Base-by-base conservation (phyloP, 2,113 vertebrate species). In the Calyptomena viridis region DNA sequence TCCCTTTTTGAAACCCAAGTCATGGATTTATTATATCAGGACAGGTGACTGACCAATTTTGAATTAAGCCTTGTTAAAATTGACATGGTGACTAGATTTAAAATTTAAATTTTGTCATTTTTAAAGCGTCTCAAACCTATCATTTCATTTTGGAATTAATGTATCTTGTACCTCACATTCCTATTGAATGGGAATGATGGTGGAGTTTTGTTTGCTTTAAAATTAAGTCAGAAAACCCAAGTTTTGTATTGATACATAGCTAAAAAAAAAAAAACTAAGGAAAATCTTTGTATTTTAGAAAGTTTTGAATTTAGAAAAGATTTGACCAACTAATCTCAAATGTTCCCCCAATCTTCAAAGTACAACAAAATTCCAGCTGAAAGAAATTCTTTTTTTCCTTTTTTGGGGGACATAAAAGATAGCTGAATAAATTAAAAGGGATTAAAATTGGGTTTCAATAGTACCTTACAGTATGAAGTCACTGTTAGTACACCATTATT, bases 401-500 rank as follows among this genome's bases (percentile, higher is more conserved):
- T 84, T 78, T 37, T 35, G 47, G 46, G 17, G 40, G 25, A 52
- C 40, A 62, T 40, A 56, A 56, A 92, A 75, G 49, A 52, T 39
- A 73, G 24, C 60, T 66, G 53, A 93, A 84, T 74, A 79, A 95
- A 94, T 94, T 40, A 75, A 84, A 87, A 84, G 58, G 66, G 37
- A 84, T 94, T 94, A 89, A 92, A 89, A 90, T 4, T 33, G 28
- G 14, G 11, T 86, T 96, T 92, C 50, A 87, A 3, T 44, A 81
- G 76, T 76, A 68, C 79, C 52, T 86, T 86, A 30, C 22, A 49
- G 50, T 88, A 31, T n/a, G 72, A 93, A 92, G 68, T 56, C 68
- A 49, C 50, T 64, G 50, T 82, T 89, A 28, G 87, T 72, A 11
- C 18, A 44, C 44, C 73, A 73, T 87, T 87, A 31, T 55, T 79